Conservation (phyloP, 2,888 invertebrate genomes). For the Neoscelio sp. region DNA sequence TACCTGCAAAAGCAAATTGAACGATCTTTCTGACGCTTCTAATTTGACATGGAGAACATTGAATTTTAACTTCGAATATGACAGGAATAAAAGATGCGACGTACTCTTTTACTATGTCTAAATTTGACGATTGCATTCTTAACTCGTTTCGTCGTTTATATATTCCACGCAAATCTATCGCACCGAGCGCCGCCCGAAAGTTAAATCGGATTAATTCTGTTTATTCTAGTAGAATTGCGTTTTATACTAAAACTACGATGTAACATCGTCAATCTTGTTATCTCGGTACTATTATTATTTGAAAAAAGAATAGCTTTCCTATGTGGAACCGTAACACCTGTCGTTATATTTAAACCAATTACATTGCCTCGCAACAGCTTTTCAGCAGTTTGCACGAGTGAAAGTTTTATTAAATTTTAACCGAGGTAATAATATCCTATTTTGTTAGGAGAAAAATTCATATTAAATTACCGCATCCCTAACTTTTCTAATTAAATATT, state of each 20-base stretch:
- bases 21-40: too few species aligned
- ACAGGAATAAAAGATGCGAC: too few species aligned
- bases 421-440: constrained; percentile 1
- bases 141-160: neutral
- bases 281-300: constrained; percentile 19
- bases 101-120: too few species aligned
- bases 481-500: too few species aligned
- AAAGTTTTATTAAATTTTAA: constrained; percentile 43
- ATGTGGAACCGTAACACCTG: constrained; percentile 9
- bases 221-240: constrained; percentile 6
- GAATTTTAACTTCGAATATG: too few species aligned
- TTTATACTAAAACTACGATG: constrained; percentile 1
- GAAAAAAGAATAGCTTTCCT: constrained; percentile 10
- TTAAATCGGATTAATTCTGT: constrained; percentile 23
- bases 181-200: neutral
- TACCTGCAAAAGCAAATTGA: too few species aligned
- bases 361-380: constrained; percentile 20
- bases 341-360: constrained; percentile 28
- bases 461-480: too few species aligned
- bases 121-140: too few species aligned
- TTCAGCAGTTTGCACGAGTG: neutral
- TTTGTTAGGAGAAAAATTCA: too few species aligned
- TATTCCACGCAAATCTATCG: constrained; percentile 2
- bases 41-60: too few species aligned
- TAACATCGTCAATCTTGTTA: constrained; percentile 31